Evolutionary conservation across 92 coral and sea anemone genomes (phyloP).

Genomic region (Muricea muricata): DNA sequence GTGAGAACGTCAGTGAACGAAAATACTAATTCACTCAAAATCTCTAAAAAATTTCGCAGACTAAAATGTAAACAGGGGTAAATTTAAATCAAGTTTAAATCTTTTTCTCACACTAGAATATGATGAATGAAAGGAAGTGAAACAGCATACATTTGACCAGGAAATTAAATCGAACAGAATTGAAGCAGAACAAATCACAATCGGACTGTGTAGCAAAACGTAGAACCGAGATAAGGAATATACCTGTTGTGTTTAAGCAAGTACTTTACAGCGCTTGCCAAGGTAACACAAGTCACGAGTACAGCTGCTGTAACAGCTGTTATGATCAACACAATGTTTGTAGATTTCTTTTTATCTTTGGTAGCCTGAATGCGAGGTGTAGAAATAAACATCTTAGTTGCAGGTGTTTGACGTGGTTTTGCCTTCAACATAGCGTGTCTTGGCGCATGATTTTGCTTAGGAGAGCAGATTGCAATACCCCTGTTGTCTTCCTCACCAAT

Average conservation of each 20-base stretch:
- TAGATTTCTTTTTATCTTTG: neutral
- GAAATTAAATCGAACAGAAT: too few relatives aligned
- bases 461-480: constrained; percentile 15
- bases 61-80: too few relatives aligned
- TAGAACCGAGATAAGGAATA: too few relatives aligned
- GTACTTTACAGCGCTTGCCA: neutral
- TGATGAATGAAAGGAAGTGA: too few relatives aligned
- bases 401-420: neutral
- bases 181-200: too few relatives aligned
- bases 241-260: neutral
- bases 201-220: too few relatives aligned
- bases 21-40: too few relatives aligned
- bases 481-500: constrained; percentile 25
- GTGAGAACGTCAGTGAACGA: too few relatives aligned
- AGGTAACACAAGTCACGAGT: constrained; percentile 2
- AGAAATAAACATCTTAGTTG: neutral
- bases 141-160: too few relatives aligned
- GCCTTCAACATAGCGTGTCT: neutral
- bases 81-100: too few relatives aligned
- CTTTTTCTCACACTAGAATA: too few relatives aligned
- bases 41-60: too few relatives aligned
- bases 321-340: constrained; percentile 3
- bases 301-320: constrained; percentile 16
- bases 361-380: neutral
- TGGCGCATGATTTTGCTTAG: neutral